These are phyloP conservation scores for Parasteatoda lunata DNA, from an alignment of 2,888 invertebrate species.

Conservation along the genomic window DNA sequence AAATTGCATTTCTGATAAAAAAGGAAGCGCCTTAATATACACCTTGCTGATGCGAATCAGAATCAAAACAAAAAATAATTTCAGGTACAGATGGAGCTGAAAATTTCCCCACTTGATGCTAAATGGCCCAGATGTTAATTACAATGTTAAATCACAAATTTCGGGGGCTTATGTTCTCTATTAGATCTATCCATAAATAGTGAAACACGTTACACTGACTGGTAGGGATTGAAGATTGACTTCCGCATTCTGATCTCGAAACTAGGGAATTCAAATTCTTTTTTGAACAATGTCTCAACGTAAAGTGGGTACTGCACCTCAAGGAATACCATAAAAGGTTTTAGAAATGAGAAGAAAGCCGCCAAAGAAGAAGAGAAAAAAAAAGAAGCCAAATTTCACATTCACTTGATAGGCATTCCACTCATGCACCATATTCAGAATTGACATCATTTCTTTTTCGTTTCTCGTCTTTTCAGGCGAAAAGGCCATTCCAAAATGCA, in stretches of 20 bases:
- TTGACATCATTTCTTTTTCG: constrained; percentile 46
- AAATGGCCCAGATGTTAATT: too few species aligned
- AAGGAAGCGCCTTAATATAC: too few species aligned
- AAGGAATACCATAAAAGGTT: constrained; percentile 47
- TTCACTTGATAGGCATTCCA: constrained; percentile 44
- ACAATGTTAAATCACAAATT: too few species aligned
- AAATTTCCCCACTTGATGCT: too few species aligned
- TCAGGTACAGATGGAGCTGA: too few species aligned
- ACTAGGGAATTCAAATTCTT: constrained; percentile 4
- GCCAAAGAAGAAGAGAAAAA: constrained; percentile 13
- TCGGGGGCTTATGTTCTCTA: too few species aligned
- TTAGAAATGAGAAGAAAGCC: constrained; percentile 45
- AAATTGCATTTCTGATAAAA: too few species aligned
- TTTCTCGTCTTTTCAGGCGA: constrained; percentile 3
- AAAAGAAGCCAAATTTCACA: constrained; percentile 15
- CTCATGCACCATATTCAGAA: constrained; percentile 52
- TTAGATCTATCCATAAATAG: too few species aligned
- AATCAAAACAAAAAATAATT: too few species aligned
- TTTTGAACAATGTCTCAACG: constrained; percentile 20
- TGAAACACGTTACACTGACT: too few species aligned
- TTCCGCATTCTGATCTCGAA: constrained; percentile 32
- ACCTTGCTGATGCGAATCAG: too few species aligned
- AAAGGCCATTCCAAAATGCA: constrained; percentile 50
- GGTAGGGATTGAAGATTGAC: background rate
- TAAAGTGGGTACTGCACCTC: constrained; percentile 29